phyloP scores from a whole-genome alignment of 37 sponge, comb jelly and placozoan genomes.

The Hormiphora californensis region DNA sequence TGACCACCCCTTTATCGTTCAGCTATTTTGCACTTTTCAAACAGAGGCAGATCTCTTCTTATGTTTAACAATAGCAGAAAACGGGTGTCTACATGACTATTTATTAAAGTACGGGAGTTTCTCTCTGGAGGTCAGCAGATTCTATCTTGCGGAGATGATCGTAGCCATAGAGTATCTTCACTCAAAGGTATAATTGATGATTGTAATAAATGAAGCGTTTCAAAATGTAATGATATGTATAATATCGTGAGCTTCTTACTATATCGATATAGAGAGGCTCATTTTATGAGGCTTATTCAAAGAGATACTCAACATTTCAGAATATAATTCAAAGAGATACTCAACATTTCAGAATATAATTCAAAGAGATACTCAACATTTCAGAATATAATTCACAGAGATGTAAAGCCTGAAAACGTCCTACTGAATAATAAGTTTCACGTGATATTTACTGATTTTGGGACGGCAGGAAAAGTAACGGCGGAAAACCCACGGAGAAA shows the following conservation, averaged over 20 bases:
- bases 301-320: too few species aligned
- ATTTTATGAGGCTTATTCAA: too few species aligned
- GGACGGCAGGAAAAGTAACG: conserved; percentile 33
- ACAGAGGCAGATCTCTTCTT: conserved; percentile 35
- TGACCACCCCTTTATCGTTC: conserved; percentile 36
- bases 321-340: too few species aligned
- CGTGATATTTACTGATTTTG: conserved; percentile 14
- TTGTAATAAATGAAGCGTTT: too few species aligned
- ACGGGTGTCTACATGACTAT: conserved; percentile 29
- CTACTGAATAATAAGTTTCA: conserved; percentile 2
- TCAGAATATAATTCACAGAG: conserved; percentile 48
- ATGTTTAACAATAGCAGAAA: conserved; percentile 17
- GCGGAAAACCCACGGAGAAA: conserved; percentile 1
- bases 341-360: conserved; percentile 52
- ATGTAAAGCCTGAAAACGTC: conserved; percentile 35
- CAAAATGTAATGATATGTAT: too few species aligned
- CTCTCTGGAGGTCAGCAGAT: background rate
- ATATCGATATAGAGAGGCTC: too few species aligned
- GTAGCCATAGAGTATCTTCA: conserved; percentile 22
- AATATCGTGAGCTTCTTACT: too few species aligned
- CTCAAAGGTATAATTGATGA: conserved; percentile 28
- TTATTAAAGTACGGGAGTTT: conserved; percentile 27
- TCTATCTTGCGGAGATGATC: conserved; percentile 20
- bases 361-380: background rate
- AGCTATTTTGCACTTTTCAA: conserved; percentile 42